A percentile compares a stretch with the other conserved stretches of the same genome.
Conservation (phyloP, 2,888 invertebrate genomes). For the Epirrhoe tristata region DNA sequence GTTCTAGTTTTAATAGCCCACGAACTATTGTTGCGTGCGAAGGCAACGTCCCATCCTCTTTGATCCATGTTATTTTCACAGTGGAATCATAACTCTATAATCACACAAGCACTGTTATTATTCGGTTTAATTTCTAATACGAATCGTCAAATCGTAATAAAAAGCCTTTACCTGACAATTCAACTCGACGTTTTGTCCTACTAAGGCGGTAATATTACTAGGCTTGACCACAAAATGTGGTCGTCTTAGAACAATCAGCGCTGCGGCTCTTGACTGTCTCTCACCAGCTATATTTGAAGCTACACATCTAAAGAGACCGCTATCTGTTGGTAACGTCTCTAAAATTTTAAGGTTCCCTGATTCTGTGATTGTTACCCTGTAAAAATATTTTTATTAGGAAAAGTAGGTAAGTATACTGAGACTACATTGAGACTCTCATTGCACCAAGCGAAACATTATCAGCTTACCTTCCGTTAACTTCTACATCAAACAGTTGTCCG, state of each 20-base stretch:
- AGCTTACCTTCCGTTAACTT: constrained; percentile 86
- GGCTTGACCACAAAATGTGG: constrained; percentile 95
- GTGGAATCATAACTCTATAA: constrained; percentile 74
- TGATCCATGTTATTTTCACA: constrained; percentile 82
- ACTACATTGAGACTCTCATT: no score
- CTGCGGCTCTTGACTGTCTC: constrained; percentile 92
- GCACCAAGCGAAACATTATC: background rate
- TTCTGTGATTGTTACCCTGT: constrained; percentile 92
- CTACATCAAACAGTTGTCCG: constrained; percentile 86
- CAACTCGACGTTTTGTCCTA: constrained; percentile 94
- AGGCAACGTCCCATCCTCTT: constrained; percentile 77
- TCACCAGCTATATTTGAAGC: constrained; percentile 96
- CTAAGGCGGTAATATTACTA: constrained; percentile 92
- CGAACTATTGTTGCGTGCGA: constrained; percentile 73
- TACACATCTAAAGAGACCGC: constrained; percentile 95
- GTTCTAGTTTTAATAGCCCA: constrained; percentile 89
- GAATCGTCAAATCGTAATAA: background rate
- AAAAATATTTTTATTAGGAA: constrained; percentile 46
- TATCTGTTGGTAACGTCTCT: constrained; percentile 95
- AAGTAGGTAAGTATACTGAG: no score
- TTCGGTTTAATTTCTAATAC: background rate
- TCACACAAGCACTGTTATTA: constrained; percentile 50
- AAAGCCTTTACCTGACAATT: constrained; percentile 88
- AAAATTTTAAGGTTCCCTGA: constrained; percentile 96
- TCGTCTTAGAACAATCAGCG: constrained; percentile 93